Percentiles rank a stretch among this genome's conserved stretches.
phyloP scores from a whole-genome alignment of 2,113 vertebrate genomes.

The Caracal caracal region DNA sequence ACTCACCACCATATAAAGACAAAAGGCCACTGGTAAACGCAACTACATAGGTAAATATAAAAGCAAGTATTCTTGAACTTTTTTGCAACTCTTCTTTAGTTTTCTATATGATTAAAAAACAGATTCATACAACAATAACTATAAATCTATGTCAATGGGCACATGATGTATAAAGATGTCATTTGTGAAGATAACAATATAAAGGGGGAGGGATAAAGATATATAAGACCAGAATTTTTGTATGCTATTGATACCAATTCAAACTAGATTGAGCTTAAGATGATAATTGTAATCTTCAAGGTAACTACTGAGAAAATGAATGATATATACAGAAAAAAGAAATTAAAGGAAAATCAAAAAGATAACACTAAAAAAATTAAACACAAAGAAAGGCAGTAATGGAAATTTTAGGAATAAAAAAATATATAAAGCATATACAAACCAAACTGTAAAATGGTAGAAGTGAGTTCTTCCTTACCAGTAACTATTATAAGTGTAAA shows the following conservation, averaged over 20 bases:
- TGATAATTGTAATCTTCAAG: background rate
- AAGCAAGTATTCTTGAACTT: background rate
- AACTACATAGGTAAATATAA: background rate
- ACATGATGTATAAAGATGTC: too few relatives aligned
- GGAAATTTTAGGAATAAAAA: background rate
- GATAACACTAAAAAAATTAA: background rate
- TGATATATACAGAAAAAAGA: background rate
- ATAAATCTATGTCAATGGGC: too few relatives aligned
- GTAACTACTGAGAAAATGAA: background rate
- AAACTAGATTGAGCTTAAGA: background rate
- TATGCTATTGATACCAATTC: background rate
- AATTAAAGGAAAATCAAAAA: background rate
- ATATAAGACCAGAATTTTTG: background rate
- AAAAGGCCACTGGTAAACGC: background rate
- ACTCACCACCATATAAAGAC: background rate
- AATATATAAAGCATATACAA: background rate
- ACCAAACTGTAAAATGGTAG: background rate
- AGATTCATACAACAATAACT: background rate
- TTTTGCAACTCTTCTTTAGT: background rate
- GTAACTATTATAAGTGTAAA: background rate
- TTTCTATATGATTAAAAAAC: background rate
- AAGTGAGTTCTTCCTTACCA: background rate
- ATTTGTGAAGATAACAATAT: background rate
- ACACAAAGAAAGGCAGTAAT: background rate
- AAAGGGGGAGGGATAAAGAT: background rate